A percentile compares a stretch with the other conserved stretches of the same genome.
These are phyloP conservation scores for Leptonema lineaticorne DNA, from an alignment of 1,140 invertebrate species.

Conservation along the genomic window DNA sequence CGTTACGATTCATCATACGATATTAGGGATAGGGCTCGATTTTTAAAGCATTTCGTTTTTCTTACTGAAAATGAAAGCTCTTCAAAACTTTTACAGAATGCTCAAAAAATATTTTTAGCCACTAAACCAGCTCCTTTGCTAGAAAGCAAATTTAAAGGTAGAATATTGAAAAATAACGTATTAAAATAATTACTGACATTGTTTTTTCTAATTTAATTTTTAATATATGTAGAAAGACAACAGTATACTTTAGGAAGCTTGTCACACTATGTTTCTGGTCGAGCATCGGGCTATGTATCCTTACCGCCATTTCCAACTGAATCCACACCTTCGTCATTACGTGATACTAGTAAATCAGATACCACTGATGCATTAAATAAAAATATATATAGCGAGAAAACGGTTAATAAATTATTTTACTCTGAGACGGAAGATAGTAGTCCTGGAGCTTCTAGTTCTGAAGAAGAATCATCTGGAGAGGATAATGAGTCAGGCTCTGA, in stretches of 20 bases:
- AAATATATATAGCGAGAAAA: slow-evolving; percentile 9
- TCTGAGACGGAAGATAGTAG: slow-evolving; percentile 37
- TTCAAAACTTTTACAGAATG: slow-evolving; percentile 66
- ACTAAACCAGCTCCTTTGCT: slow-evolving; percentile 90
- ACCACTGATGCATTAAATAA: background rate
- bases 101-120: slow-evolving; percentile 84
- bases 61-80: slow-evolving; percentile 54
- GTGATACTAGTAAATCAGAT: slow-evolving; percentile 64
- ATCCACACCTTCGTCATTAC: slow-evolving; percentile 74
- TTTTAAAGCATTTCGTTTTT: slow-evolving; percentile 81
- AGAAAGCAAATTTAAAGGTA: slow-evolving; percentile 62
- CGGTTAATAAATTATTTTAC: slow-evolving; percentile 35
- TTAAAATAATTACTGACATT: background rate
- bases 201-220: slow-evolving; percentile 3
- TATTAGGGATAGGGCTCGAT: slow-evolving; percentile 89
- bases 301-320: slow-evolving; percentile 82
- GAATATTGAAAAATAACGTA: too few relatives aligned
- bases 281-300: slow-evolving; percentile 83
- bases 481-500: slow-evolving; percentile 43
- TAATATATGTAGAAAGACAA: slow-evolving; percentile 65
- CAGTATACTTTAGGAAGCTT: slow-evolving; percentile 92
- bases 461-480: slow-evolving; percentile 36
- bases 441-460: slow-evolving; percentile 28
- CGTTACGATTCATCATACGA: slow-evolving; percentile 99
- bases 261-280: slow-evolving; percentile 89